Base-by-base conservation (phyloP, 2,797 vertebrate genomes). In the Diglossa cyanea region DNA sequence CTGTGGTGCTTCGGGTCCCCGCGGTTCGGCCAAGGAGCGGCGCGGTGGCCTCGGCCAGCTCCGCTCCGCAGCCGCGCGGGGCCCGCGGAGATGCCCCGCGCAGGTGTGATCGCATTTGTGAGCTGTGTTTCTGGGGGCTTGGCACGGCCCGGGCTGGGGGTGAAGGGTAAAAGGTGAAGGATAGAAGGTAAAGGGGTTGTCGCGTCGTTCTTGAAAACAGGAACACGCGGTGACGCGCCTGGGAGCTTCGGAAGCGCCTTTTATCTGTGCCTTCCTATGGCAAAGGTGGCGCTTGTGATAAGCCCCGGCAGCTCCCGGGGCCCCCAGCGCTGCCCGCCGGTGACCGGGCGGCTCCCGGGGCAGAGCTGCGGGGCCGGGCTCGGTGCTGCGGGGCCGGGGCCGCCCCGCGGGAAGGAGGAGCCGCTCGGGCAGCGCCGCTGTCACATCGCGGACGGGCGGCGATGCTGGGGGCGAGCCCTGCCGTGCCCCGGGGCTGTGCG, bases 121-220 rank as follows among this genome's bases (percentile, higher is more conserved):
- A 3, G 25, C 6, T 15, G 2, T n/a, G 3, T 8, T 8, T 23
- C 0, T 4, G 5, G 47, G 68, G 86, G 18, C 54, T 66, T 11
- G 13, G n/a, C 55, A 18, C 55, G 17, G 66, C 66, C 37, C 54
- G 16, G 68, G 26, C 31, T 7, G 25, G 10, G 28, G 14, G 50
- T 8, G 14, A 10, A 26, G 23, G 72, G 23, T 47, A 11, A 11
- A 18, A 30, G 25, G 48, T 50, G 14, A 50, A 12, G 44, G 44
- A 11, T 45, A 45, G 44, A 45, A 14, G 54, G 54, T 16, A 4
- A 35, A 25, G 54, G 54, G 54, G 15, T 40, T 48, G 62, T 48
- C 31, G 20, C 47, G 61, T 74, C 61, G 14, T 47, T 35, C 14
- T 40, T 12, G 35, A 60, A 53, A 67, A 81, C 47, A 61, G 33